Percentiles rank a stretch among this genome's conserved stretches.
These are phyloP conservation scores for Cossypha polioptera DNA, from an alignment of 2,797 vertebrate genomes.

Conservation along the genomic window DNA sequence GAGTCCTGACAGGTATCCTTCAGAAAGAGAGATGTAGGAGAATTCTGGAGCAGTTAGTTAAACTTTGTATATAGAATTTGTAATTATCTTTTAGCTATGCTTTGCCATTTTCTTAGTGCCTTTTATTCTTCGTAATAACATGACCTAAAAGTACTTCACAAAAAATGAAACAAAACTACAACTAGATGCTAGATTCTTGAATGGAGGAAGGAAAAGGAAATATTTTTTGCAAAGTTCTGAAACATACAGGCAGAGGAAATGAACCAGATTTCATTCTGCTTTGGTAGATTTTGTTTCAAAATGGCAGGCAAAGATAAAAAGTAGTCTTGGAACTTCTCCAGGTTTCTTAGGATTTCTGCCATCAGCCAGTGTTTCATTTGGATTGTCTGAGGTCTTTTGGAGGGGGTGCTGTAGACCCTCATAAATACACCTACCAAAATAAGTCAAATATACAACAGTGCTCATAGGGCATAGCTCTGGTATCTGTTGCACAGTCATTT, in stretches of 20 bases:
- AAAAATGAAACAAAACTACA: background rate
- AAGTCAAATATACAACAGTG: background rate
- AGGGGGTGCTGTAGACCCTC: background rate
- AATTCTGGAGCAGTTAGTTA: background rate
- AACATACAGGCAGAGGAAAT: background rate
- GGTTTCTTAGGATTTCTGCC: background rate
- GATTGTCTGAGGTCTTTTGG: background rate
- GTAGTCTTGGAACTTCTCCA: background rate
- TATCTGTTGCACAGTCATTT: background rate
- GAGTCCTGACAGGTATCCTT: background rate
- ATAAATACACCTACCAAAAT: background rate
- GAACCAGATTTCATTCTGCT: background rate
- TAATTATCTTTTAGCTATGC: background rate
- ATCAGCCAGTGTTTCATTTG: background rate
- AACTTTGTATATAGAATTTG: background rate
- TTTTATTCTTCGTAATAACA: background rate
- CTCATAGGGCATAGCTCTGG: background rate
- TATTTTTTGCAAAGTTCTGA: background rate
- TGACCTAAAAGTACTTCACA: background rate
- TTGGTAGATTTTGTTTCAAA: conserved; percentile 11
- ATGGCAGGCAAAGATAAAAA: background rate
- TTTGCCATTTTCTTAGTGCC: background rate
- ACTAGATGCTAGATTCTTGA: background rate
- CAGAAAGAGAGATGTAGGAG: background rate
- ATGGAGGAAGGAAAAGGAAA: conserved; percentile 6